Evolutionary conservation across 1,140 invertebrate genomes (phyloP), one percentile per base, ranked within the genome.

Genomic region (Camponotus vicinus): DNA sequence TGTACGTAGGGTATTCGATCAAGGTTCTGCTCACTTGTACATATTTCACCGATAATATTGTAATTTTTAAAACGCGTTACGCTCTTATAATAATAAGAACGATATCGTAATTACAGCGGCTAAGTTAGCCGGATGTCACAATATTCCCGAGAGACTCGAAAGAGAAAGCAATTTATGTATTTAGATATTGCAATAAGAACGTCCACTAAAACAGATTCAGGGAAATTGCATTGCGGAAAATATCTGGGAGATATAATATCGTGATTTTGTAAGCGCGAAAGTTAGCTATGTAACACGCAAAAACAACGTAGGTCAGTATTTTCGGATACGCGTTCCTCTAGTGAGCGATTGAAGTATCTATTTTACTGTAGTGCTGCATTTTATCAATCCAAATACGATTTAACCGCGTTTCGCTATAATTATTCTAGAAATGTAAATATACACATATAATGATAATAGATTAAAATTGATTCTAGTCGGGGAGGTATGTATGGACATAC

Each of bases 151-250:
- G 57, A 61, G 8, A 15, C 13, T 37, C n/a, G 49, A 34, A 40
- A 1, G 7, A n/a, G n/a, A 49, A 45, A 49, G 7, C 55, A 45
- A 82, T 11, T 27, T 61, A 8, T 61, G 79, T 13, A 37, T 70
- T 4, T 83, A 73, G 79, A 8, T 73, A 40, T n/a, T 57, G 79
- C 55, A 49, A 75, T 75, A 49, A 61, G 79, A 49, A 73, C 13
- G 27, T 61, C 52, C 55, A 61, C 4, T 49, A 61, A 75, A 83
- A n/a, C 59, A 71, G 27, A n/a, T 52, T 82, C 32, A 73, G 27
- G 40, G 11, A 61, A 61, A 59, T 49, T 45, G 27, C n/a, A 11
- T 73, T 15, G 55, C 52, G 21, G 13, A 59, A 7, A 5, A 45
- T 13, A 61, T 11, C n/a, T 34, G 40, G 40, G 32, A 27, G 45